Evolutionary conservation across 1,140 invertebrate genomes (phyloP), one percentile per base, ranked within the genome.

Genomic region (Condylostylus longicornis): DNA sequence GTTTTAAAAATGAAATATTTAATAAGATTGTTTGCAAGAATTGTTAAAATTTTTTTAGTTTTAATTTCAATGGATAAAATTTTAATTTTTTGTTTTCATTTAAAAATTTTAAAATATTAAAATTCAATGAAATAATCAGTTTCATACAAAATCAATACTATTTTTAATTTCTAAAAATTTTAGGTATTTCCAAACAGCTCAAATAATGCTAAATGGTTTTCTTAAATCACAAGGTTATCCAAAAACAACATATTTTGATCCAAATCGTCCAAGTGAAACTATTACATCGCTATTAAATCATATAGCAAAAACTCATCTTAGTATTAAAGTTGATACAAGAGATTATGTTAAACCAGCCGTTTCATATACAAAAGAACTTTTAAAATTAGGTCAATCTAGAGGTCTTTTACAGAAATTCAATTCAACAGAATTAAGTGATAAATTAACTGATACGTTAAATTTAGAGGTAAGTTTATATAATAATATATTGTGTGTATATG

Each of bases 381-480:
- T 79, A 1, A 71, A 66, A 50, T 58, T 82, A 44, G 77, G 75
- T 2, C 72, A 79, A 37, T 59, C 72, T 21, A 72, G 75, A 41
- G 72, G 77, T 7, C 65, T 77, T 30, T 62, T 72, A 18, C 51
- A 61, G 45, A 34, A 42, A 21, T 58, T 61, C 37, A 61, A 68
- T 72, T 50, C 71, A 21, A 68, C 71, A 50, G 74, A 77, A 43
- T 60, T 85, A 1, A 79, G 78, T n/a, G 72, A 77, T 49, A 74
- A 74, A 53, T 49, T 85, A 17, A 79, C 78, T 14, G 77, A 85
- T 42, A 76, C 76, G 1, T 68, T 86, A 14, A 84, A 84, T 59
- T 62, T 81, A 46, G 80, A 83, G 57, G 58, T 61, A 46, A 46
- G 43, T 35, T 32, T 12, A 21, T 29, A 32, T 30, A 25, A 25